phyloP scores from a whole-genome alignment of 2,888 invertebrate species.

The Megalurothrips usitatus region DNA sequence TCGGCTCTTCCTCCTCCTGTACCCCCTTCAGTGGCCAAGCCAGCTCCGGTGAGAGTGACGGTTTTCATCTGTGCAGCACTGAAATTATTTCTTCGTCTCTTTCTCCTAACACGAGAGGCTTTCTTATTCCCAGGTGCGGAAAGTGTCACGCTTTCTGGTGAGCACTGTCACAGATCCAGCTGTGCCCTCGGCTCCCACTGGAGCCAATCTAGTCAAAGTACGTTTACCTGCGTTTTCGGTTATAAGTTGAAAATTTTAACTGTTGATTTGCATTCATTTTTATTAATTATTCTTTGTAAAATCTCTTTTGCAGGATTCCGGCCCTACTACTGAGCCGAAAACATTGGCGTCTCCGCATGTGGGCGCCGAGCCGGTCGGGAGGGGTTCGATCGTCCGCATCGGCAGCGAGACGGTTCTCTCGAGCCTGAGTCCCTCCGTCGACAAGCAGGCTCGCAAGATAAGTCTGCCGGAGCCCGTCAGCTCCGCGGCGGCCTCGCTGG shows the following conservation, averaged over 20 bases:
- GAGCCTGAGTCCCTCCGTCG: neutral
- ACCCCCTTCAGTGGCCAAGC: constrained; percentile 16
- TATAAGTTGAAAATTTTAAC: constrained; percentile 35
- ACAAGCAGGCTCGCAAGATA: neutral
- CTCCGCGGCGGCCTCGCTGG: neutral
- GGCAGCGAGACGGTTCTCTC: neutral
- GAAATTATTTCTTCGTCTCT: neutral
- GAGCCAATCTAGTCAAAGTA: constrained; percentile 36
- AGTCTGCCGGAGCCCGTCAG: neutral
- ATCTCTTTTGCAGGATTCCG: neutral
- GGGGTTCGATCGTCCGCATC: neutral
- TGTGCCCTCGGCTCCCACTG: neutral
- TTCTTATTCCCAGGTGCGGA: constrained; percentile 50
- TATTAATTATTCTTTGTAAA: neutral
- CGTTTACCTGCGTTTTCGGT: neutral
- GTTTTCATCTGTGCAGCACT: neutral
- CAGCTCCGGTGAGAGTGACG: constrained; percentile 27
- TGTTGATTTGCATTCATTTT: neutral
- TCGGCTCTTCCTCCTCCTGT: neutral
- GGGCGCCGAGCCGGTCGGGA: neutral
- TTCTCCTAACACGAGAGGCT: neutral
- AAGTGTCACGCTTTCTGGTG: constrained; percentile 76
- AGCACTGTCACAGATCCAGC: constrained; percentile 61
- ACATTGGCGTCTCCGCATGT: neutral
- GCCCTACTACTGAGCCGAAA: neutral